A percentile compares a stretch with the other conserved stretches of the same genome.
phyloP scores from a whole-genome alignment of 2,888 invertebrate species.

The Elysia crispata region DNA sequence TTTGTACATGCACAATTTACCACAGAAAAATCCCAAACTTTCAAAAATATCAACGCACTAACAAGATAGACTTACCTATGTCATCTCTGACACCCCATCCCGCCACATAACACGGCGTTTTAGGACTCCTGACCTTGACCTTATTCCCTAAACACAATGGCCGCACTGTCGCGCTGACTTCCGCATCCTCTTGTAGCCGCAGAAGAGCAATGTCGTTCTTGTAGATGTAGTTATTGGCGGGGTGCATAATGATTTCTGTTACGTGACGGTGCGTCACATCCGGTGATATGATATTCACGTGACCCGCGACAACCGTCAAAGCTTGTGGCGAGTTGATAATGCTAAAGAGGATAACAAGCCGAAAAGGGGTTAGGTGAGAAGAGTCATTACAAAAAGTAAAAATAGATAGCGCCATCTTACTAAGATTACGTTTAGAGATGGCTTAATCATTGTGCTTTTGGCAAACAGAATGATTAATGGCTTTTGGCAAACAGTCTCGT shows the following conservation, averaged over 20 bases:
- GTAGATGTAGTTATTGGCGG: constrained; percentile 61
- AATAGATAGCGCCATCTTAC: too few species aligned
- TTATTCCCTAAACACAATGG: constrained; percentile 57
- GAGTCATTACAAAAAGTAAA: background rate
- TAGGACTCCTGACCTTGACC: constrained; percentile 4
- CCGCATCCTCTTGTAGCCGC: constrained; percentile 57
- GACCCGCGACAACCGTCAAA: constrained; percentile 54
- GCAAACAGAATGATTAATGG: too few species aligned
- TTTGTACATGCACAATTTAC: too few species aligned
- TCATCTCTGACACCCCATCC: constrained; percentile 64
- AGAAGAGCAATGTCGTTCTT: constrained; percentile 65
- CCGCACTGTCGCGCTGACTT: constrained; percentile 47
- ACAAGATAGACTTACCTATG: constrained; percentile 31
- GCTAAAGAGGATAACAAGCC: too few species aligned
- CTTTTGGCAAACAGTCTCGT: too few species aligned
- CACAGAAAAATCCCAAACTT: too few species aligned
- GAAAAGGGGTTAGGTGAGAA: too few species aligned
- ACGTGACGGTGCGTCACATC: constrained; percentile 51
- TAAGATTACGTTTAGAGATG: too few species aligned
- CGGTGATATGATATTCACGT: constrained; percentile 52
- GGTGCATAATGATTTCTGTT: constrained; percentile 61
- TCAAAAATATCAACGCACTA: too few species aligned
- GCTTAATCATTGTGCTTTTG: too few species aligned
- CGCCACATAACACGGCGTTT: constrained; percentile 60
- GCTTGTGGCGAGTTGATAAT: constrained; percentile 51